Evolutionary conservation across 2,888 invertebrate genomes (phyloP), one percentile per base, ranked within the genome.

Genomic region (Papilio gigon): DNA sequence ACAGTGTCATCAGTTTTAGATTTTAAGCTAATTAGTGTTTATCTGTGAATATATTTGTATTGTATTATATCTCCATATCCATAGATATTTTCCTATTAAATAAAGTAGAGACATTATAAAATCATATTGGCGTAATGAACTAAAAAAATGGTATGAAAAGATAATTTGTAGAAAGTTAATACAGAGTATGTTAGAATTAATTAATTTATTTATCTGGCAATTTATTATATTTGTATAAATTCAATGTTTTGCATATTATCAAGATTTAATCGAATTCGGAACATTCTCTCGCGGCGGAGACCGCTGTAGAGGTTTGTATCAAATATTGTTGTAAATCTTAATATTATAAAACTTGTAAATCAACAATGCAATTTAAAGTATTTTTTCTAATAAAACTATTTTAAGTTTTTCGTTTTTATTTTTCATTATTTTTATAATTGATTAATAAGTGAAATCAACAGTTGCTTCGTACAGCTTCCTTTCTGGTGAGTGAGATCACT

Each of bases 341-440:
- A 3, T 17, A 44, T 20, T 40, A 44, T 20, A 44, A 20, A 8
- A 44, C 20, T 44, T 9, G 44, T 44, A 20, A 44, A 11, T 68
- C 69, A 68, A 64, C 69, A 47, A 70, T 74, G 71, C 74, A 74
- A 68, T 75, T 56, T 76, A 44, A 20, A 60, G 76, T 84, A 84
- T 84, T 83, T 85, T 85, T 85, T 84, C 76, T 77, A 87, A 86
- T 86, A 84, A 87, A 87, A 81, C 71, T 83, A 81, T 84, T 82
- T 83, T 77, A 77, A 79, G 74, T 12, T 40, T 50, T 37, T 25
- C 76, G 72, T 70, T 68, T 8, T 59, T n/a, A n/a, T n/a, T 60
- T 71, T 78, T 77, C 77, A 61, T 71, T 72, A 75, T 30, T 50
- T 67, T 8, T 9, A 50, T 20, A 22, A n/a, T 40, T 40, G 40